Evolutionary conservation across 2,797 vertebrate species (phyloP).

Genomic region (Leptodactylus fallax): DNA sequence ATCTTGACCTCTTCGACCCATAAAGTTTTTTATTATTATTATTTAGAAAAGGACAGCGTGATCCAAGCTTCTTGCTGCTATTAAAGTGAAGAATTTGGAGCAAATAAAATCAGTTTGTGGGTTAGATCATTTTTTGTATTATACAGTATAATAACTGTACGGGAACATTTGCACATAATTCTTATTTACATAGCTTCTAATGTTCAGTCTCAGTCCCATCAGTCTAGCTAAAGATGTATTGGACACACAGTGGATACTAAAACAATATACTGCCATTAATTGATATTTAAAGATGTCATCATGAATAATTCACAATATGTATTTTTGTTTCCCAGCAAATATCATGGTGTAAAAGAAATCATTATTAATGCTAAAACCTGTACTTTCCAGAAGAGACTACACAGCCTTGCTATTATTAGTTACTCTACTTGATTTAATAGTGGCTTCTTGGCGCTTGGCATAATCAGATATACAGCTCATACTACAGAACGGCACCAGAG

Average conservation of each 20-base stretch:
- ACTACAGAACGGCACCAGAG: not conserved
- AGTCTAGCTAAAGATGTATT: not conserved
- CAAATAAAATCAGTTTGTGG: not conserved
- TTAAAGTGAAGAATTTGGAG: not conserved
- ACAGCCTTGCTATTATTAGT: not conserved
- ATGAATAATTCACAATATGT: constrained; percentile 10
- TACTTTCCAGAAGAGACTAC: not conserved
- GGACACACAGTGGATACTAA: not conserved
- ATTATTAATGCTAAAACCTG: constrained; percentile 7
- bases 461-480: not conserved
- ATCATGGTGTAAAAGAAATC: constrained; percentile 15
- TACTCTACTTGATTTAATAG: not conserved
- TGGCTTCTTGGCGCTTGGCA: not conserved
- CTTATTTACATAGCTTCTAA: not conserved
- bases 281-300: not conserved
- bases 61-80: not conserved
- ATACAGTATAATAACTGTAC: not conserved
- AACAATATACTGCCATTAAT: not conserved
- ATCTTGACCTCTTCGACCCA: constrained; percentile 80
- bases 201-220: not conserved
- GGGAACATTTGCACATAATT: not conserved
- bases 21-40: constrained; percentile 66
- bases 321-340: constrained; percentile 31
- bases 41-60: constrained; percentile 22
- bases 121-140: not conserved